Percentiles rank a stretch among this genome's conserved stretches.
These are phyloP conservation scores for Sebastes oblongus DNA, from an alignment of 2,797 vertebrate genomes.

Conservation along the genomic window DNA sequence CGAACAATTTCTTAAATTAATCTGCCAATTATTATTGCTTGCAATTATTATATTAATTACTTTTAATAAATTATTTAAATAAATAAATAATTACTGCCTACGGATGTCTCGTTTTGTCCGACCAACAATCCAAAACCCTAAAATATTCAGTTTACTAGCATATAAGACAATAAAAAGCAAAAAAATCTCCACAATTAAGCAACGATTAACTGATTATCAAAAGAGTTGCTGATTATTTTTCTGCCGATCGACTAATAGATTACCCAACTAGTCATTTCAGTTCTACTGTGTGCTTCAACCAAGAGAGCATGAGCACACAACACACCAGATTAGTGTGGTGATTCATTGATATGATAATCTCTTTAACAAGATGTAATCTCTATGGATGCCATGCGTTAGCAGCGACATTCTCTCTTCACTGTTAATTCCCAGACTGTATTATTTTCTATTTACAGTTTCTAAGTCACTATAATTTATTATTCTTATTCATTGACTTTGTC, in stretches of 20 bases:
- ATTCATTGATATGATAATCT: constrained; percentile 17
- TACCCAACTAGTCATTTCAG: neutral
- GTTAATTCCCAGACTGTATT: neutral
- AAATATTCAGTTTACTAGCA: neutral
- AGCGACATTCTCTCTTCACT: neutral
- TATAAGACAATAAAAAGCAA: neutral
- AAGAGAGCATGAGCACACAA: neutral
- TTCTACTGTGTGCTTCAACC: neutral
- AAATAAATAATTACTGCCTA: neutral
- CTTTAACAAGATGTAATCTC: constrained; percentile 11
- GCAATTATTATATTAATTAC: no score
- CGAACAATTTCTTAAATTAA: neutral
- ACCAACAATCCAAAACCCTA: neutral
- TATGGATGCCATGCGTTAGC: neutral
- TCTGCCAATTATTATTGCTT: neutral
- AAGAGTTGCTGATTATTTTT: neutral
- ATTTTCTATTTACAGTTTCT: neutral
- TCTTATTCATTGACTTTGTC: neutral
- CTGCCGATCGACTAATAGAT: neutral
- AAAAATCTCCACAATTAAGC: neutral
- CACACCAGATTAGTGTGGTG: neutral
- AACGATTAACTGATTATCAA: neutral
- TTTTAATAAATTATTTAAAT: neutral
- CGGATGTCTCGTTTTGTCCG: neutral
- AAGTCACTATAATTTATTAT: neutral